Evolutionary conservation across 2,113 vertebrate species (phyloP).

Genomic region (Petrocephalus microphthalmus): DNA sequence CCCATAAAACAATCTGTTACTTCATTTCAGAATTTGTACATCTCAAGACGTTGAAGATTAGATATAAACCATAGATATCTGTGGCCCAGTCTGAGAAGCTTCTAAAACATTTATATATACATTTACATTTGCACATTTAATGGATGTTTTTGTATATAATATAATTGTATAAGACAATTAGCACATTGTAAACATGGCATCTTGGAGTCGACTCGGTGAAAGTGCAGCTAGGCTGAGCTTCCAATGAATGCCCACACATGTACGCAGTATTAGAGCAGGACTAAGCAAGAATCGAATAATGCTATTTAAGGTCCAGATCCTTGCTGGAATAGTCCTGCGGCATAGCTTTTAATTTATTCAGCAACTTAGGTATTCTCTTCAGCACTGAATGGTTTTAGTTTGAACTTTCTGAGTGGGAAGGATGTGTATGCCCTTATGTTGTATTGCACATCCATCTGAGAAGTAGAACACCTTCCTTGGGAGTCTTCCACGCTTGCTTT

Average conservation of each 20-base stretch:
- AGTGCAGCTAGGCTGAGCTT: neutral
- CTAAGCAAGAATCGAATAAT: neutral
- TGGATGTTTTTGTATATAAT: neutral
- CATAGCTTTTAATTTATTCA: neutral
- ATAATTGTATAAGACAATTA: neutral
- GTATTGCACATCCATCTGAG: neutral
- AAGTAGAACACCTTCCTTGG: neutral
- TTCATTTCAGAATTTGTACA: neutral
- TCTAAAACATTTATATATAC: neutral
- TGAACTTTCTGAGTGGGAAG: neutral
- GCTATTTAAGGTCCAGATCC: neutral
- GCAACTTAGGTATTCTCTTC: neutral
- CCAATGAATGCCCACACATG: neutral
- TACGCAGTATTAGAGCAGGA: neutral
- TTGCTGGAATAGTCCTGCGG: neutral
- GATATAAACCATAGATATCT: neutral
- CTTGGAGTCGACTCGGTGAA: neutral
- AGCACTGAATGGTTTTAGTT: neutral
- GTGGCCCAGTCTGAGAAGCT: neutral
- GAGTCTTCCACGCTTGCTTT: neutral
- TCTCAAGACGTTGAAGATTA: neutral
- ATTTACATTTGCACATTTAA: neutral
- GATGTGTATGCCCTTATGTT: neutral
- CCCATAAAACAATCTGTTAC: no score
- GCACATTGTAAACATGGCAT: neutral